Conservation (phyloP, 2,113 vertebrate species). For the Cyrtonyx montezumae region DNA sequence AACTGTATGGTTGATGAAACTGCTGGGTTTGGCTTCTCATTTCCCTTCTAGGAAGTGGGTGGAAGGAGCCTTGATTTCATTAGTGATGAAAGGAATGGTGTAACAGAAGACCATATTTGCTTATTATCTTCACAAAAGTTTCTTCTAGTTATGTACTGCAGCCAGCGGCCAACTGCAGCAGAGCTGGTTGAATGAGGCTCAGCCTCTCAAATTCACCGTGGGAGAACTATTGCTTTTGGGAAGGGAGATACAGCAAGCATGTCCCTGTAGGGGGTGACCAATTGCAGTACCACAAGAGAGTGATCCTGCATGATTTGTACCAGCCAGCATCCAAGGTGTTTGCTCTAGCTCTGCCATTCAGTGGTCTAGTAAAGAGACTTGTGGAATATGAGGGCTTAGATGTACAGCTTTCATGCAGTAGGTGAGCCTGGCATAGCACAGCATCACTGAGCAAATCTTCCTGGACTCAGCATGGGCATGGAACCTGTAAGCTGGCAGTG, state of each 20-base stretch:
- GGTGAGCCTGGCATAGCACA: rapidly evolving
- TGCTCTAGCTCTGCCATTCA: background rate
- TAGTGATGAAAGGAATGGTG: slow-evolving; percentile 24
- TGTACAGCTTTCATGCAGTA: rapidly evolving
- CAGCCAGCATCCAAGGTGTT: background rate
- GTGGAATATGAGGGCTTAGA: background rate
- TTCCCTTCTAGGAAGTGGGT: background rate
- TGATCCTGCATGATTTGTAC: rapidly evolving
- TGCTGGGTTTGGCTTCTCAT: background rate
- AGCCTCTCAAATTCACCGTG: rapidly evolving
- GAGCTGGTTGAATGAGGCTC: background rate
- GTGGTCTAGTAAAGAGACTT: background rate
- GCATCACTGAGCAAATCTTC: background rate
- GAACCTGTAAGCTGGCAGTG: background rate
- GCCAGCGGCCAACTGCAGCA: background rate
- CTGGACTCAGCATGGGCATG: rapidly evolving
- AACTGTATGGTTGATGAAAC: slow-evolving; percentile 16
- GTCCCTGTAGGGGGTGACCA: background rate
- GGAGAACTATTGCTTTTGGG: rapidly evolving
- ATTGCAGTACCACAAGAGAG: background rate
- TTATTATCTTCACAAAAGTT: background rate
- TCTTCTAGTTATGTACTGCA: background rate
- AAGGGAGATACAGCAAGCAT: background rate
- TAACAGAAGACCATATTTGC: background rate
- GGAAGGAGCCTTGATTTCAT: slow-evolving; percentile 6